A percentile compares a stretch with the other conserved stretches of the same genome.
Evolutionary conservation across 2,888 invertebrate species (phyloP).

Genomic region (Listrodromus nycthemerus): DNA sequence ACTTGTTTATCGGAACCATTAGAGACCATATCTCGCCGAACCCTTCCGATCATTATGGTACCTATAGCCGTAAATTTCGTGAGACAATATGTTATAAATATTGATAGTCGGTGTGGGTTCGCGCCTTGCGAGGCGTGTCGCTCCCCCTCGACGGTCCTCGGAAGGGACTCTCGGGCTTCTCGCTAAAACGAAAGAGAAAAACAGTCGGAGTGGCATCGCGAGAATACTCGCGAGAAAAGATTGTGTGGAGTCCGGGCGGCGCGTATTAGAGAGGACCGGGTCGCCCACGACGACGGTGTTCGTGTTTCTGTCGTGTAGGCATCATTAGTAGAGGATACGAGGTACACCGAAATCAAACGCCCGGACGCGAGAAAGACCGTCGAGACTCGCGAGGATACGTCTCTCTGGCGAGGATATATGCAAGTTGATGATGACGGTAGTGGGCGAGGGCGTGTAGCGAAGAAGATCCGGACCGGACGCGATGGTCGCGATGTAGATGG

Average conservation of each 20-base stretch:
- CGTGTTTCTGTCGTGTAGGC: constrained; percentile 80
- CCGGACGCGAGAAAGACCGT: constrained; percentile 74
- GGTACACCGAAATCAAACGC: constrained; percentile 79
- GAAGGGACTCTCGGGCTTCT: constrained; percentile 58
- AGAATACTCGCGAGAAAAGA: constrained; percentile 41
- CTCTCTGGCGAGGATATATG: constrained; percentile 53
- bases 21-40: constrained; percentile 45
- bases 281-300: constrained; percentile 82
- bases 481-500: constrained; percentile 50
- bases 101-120: constrained; percentile 76
- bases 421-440: constrained; percentile 64
- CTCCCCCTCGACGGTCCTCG: constrained; percentile 37
- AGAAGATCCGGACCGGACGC: constrained; percentile 56
- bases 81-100: constrained; percentile 84
- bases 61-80: constrained; percentile 77
- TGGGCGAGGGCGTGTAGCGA: constrained; percentile 50
- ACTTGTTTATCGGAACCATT: constrained; percentile 48
- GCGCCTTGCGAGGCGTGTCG: constrained; percentile 66
- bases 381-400: constrained; percentile 71
- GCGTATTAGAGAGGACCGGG: constrained; percentile 79
- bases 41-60: constrained; percentile 63
- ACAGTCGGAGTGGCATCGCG: constrained; percentile 50
- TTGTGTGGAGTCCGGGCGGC: constrained; percentile 65
- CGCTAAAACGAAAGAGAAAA: constrained; percentile 57
- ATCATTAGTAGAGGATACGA: constrained; percentile 80